Base-by-base conservation (phyloP, 2,113 vertebrate species). In the Tyto alba region DNA sequence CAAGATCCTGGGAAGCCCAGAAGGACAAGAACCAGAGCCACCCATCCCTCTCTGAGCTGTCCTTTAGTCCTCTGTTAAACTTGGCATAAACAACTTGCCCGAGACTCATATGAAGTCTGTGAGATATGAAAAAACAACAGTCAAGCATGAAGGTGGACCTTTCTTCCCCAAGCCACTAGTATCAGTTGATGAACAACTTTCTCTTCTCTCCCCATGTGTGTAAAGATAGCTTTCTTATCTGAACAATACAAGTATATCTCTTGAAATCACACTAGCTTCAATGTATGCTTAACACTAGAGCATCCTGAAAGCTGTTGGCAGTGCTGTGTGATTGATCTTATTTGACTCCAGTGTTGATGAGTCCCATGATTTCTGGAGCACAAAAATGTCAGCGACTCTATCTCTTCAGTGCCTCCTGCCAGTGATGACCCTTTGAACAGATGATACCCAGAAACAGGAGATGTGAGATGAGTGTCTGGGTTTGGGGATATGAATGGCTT, bases 321-420 rank as follows among this genome's bases (percentile, higher is more conserved):
- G 34, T 19, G 40, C 72, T 81, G 36, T 43, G 26, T 62, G 76
- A 81, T 76, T 88, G 29, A 40, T 87, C 12, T 68, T 73, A 5
- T 48, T 77, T 80, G 32, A 79, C 60, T 83, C 56, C 0, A 1
- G 14, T 66, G 56, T 13, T 94, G 89, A 93, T 83, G 53, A 53
- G 36, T 75, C 38, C 45, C 41, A 40, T 47, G 73, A 82, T 80
- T 90, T 30, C 56, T 6, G 4, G 45, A 89, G 91, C 92, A 79
- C 81, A 91, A 66, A 92, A 93, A 94, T 96, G 71, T 85, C 97
- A 95, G 53, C 0, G 9, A 64, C n/a, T 17, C 30, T 59, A 89
- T 71, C 83, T 93, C 66, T 77, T 75, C 40, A 21, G 81, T 88
- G 92, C 59, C 82, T 88, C 90, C 92, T 76, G 64, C 53, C 79